Evolutionary conservation across 2,113 vertebrate species (phyloP), one percentile per base, ranked within the genome.

Genomic region (Gasterosteus nipponicus): DNA sequence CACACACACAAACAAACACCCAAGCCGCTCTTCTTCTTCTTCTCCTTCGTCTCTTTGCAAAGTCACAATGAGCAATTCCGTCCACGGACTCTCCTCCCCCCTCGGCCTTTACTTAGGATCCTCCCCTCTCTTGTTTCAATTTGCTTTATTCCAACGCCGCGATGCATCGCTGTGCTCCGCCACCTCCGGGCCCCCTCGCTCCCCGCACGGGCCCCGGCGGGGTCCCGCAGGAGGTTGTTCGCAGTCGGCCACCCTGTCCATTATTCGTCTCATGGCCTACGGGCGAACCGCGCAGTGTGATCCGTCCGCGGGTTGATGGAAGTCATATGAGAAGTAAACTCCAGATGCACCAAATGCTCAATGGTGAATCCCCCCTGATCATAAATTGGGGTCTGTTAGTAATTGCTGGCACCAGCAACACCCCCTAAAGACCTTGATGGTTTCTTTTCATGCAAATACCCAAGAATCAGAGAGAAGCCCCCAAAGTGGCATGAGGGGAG

Each of bases 111-210:
- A 26, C 22, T 26, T 26, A 26, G 22, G 22, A 26, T 26, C 62
- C n/a, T 5, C 47, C 75, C 57, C 63, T 58, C 64, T 75, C 82
- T 89, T 88, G 84, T 90, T 90, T 90, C 85, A 91, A 89, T 86
- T 89, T 64, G 2, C 84, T 89, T 91, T 74, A 91, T 92, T 91
- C 84, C 70, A 38, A 90, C 90, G 89, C 91, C 69, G 58, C 63
- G n/a, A 80, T 59, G 79, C 74, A 81, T 54, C 69, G 8, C 35
- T 64, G 18, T 22, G 29, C 2, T 41, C 39, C 10, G 19, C 29
- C 35, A 10, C n/a, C 58, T 49, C 31, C 53, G 51, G 67, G 31
- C 47, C 75, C 38, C 47, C 78, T 33, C 33, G 33, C 63, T 77
- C 78, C 78, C 80, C 78, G 79, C 83, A 71, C 68, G 82, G 80